Base-by-base conservation (phyloP, 2,797 vertebrate genomes). In the Pangasius sanitwongsei region DNA sequence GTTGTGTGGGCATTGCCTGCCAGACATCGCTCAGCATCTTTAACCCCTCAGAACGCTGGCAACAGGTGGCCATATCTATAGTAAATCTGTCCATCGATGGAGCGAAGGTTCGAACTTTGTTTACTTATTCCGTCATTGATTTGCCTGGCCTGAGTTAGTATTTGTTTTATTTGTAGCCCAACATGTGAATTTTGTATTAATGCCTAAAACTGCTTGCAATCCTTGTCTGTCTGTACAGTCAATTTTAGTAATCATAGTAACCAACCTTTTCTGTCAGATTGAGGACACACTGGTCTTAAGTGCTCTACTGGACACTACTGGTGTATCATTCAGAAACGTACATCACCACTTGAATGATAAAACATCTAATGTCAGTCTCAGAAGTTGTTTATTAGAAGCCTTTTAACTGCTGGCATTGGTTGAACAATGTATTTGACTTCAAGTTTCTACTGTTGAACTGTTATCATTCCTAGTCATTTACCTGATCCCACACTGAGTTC, bases 1-100 rank as follows among this genome's bases (percentile, higher is more conserved):
- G 98, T 94, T 99, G 99, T 77, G 97, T 99, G 8, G 98, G 98
- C 88, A 98, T 99, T 87, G 98, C 98, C 57, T 98, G 98, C 0
- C 98, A 99, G 93, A 97, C 97, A 0, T 95, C 95, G 31, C 97
- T 99, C 75, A 97, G 95, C 89, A 93, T 99, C 89, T 97, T 97
- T 91, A 99, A 99, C 91, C 98, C 98, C 9, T 96, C 97, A 20
- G 97, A 98, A 84, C 95, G 96, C 41, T 99, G 99, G 99, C 95
- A 98, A 72, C 98, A 99, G 92, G 97, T 99, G 91, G 97, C 95
- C 90, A 95, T 99, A 87, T 94, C 94, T 41, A 89, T 97, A 87
- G 94, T 95, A 87, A 96, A 96, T 90, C 85, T 98, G 91, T 96
- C 97, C 69, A 92, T 99, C 57, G 96, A 99, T 92, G 98, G 98